A percentile compares a stretch with the other conserved stretches of the same genome.
Conservation (phyloP, 92 coral and sea anemone genomes). For the Parazoanthus atlanticus region DNA sequence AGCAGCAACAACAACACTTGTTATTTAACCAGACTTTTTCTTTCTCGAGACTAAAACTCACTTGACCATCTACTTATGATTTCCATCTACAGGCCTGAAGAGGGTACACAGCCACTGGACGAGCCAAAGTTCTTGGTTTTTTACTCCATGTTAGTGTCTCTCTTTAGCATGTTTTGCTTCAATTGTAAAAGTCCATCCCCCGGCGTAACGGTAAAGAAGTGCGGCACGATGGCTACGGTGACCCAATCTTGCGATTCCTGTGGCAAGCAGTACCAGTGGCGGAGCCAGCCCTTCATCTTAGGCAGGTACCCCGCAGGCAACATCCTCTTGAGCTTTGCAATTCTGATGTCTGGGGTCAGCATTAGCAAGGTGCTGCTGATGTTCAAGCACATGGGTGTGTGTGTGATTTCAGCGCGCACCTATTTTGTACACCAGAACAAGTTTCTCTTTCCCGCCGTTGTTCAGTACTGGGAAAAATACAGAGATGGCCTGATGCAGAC, state of each 20-base stretch:
- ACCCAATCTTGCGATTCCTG: neutral
- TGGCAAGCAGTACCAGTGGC: neutral
- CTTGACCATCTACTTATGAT: too few relatives aligned
- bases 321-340: too few relatives aligned
- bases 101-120: too few relatives aligned
- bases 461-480: slow-evolving; percentile 9
- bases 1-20: too few relatives aligned
- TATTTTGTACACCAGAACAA: neutral
- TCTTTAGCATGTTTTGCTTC: neutral
- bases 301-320: too few relatives aligned
- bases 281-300: neutral
- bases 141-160: neutral
- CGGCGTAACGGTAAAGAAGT: neutral
- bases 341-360: too few relatives aligned
- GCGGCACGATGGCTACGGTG: neutral
- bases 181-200: neutral
- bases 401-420: neutral
- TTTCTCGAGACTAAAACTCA: too few relatives aligned
- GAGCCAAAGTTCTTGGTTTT: too few relatives aligned
- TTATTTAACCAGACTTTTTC: too few relatives aligned
- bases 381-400: too few relatives aligned
- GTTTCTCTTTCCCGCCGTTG: neutral
- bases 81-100: too few relatives aligned
- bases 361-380: too few relatives aligned
- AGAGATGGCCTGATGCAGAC: neutral